Evolutionary conservation across 2,797 vertebrate genomes (phyloP), one percentile per base, ranked within the genome.

Genomic region (Sciurus vulgaris): DNA sequence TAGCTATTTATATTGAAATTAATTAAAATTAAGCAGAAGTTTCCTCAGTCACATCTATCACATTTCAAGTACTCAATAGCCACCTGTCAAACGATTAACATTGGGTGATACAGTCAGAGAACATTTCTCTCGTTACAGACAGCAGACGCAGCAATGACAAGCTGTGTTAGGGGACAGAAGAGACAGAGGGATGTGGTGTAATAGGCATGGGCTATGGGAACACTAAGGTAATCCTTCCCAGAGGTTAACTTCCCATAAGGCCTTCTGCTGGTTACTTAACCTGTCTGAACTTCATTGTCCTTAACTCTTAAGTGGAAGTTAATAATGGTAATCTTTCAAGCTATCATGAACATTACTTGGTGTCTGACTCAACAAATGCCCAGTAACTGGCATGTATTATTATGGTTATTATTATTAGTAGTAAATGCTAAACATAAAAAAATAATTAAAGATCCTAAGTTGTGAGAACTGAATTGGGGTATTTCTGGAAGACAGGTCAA

Each of bases 401-500:
- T 73, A 44, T 24, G 38, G 22, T 89, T 82, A 86, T 78, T 61
- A 69, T 91, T 61, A 83, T 6, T 74, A 94, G 63, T 1, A 79
- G 28, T 47, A 96, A 90, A 59, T 87, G n/a, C 1, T 88, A 63
- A 72, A 69, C 56, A 63, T 61, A 47, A 56, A 83, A 17, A 72
- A 47, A 82, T 83, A 89, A 44, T 56, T 28, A 93, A 89, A 93
- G 54, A n/a, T 28, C 24, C 7, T 7, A 90, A 85, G 30, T n/a
- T 77, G 38, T 67, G 15, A 88, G 82, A 94, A 82, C 1, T 17
- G 14, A 77, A 77, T 41, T 65, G 17, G 35, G 20, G 18, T 20
- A 65, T 95, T 96, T 96, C 78, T 82, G 18, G 33, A 22, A 63
- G 18, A 54, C 17, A 12, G 28, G 67, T 33, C 35, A 91, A 35